phyloP scores from a whole-genome alignment of 1,140 invertebrate genomes.

The Leptoteleia sp. region DNA sequence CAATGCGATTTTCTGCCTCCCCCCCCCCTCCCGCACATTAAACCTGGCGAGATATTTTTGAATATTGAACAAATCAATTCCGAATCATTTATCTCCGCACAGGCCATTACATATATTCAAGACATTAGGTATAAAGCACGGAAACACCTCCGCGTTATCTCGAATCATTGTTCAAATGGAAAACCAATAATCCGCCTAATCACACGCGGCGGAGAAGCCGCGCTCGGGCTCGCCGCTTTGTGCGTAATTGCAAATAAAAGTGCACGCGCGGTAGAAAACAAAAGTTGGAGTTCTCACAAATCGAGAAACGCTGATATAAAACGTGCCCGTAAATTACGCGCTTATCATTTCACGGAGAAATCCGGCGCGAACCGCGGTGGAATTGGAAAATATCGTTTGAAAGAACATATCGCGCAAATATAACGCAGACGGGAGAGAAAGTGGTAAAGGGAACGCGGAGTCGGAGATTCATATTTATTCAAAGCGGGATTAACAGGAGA shows the following conservation, averaged over 20 bases:
- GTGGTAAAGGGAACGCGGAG: slow-evolving; percentile 39
- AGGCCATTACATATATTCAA: too few relatives aligned
- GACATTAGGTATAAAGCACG: slow-evolving; percentile 48
- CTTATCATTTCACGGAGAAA: slow-evolving; percentile 62
- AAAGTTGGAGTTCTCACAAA: slow-evolving; percentile 14
- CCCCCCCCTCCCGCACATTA: too few relatives aligned
- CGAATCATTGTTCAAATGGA: slow-evolving; percentile 52
- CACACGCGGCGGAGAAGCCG: slow-evolving; percentile 6
- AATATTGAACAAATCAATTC: too few relatives aligned
- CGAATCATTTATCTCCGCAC: too few relatives aligned
- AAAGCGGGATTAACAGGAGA: slow-evolving; percentile 63
- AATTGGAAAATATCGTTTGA: slow-evolving; percentile 65
- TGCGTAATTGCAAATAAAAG: slow-evolving; percentile 36
- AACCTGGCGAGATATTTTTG: too few relatives aligned
- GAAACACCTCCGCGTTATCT: slow-evolving; percentile 36
- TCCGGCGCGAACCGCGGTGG: slow-evolving; percentile 39
- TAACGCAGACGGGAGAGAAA: slow-evolving; percentile 51
- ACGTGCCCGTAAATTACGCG: slow-evolving; percentile 54
- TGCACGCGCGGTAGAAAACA: slow-evolving; percentile 2
- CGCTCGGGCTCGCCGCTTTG: background rate
- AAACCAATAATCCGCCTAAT: slow-evolving; percentile 57
- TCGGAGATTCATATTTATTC: slow-evolving; percentile 65
- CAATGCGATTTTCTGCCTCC: too few relatives aligned
- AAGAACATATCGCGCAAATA: slow-evolving; percentile 62
- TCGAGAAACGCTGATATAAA: slow-evolving; percentile 40